Evolutionary conservation across 2,797 vertebrate genomes (phyloP), one percentile per base, ranked within the genome.

Genomic region (Neopelma chrysocephalum): DNA sequence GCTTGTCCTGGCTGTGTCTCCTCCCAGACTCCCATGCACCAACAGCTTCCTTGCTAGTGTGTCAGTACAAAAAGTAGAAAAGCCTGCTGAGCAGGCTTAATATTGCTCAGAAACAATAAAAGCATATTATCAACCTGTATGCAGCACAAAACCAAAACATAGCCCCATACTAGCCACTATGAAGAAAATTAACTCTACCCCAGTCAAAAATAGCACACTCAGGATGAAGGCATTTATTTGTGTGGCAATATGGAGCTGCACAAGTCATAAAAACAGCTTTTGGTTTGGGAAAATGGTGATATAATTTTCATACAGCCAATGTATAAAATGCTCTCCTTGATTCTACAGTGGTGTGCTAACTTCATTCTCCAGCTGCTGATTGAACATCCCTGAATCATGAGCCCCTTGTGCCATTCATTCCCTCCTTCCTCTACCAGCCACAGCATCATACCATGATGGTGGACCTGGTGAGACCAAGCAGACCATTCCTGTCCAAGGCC

Each of bases 401-500:
- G 3, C 9, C 14, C 31, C 18, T 51, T 19, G 23, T n/a, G 13
- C 42, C 38, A 26, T 48, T 51, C 22, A 27, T 4, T 10, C 4
- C 6, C 8, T 65, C 22, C 43, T 65, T 83, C 47, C 18, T 76
- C 20, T 7, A 32, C 25, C 54, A 82, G 27, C 4, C 11, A 23
- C 25, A 87, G 31, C 16, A 57, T 26, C 23, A 16, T 3, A 6
- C 20, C 32, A 3, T 0, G 1, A 9, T 14, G 11, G 15, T 36
- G 15, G 38, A 42, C 4, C 16, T 64, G 31, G 12, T 56, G 40
- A 85, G 40, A 76, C 18, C 8, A 18, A 0, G 0, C 0, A 2
- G 34, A 57, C 6, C 31, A 36, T 31, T 12, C 45, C 11, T 6
- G 1, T 8, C 13, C 34, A 23, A 53, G 38, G 10, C 16, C 34